Percentiles rank a stretch among this genome's conserved stretches.
Evolutionary conservation across 2,113 vertebrate genomes (phyloP).

Genomic region (Spea bombifrons): DNA sequence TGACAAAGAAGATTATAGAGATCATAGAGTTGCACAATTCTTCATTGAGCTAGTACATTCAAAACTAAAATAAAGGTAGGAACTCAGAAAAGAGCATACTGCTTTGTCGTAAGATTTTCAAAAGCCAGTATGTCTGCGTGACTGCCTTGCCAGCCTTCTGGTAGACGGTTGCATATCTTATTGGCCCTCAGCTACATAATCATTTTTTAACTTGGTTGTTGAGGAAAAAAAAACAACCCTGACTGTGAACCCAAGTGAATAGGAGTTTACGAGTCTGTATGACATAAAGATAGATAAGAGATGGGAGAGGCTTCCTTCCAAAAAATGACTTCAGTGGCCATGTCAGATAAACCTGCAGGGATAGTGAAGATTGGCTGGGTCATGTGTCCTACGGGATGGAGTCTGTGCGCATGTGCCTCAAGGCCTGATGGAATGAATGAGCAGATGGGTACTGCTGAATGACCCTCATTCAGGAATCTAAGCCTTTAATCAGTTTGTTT

Average conservation of each 20-base stretch:
- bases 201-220: neutral
- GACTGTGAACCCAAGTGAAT: neutral
- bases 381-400: neutral
- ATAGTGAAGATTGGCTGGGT: slow-evolving; percentile 12
- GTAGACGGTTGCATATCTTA: neutral
- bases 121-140: no score
- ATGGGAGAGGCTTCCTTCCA: slow-evolving; percentile 30
- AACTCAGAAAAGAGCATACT: no score
- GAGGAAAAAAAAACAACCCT: neutral
- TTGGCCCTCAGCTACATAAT: neutral
- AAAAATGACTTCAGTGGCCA: slow-evolving; percentile 13
- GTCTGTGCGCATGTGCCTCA: neutral
- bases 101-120: no score
- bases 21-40: no score
- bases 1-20: no score
- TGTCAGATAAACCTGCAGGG: slow-evolving; percentile 16
- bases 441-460: no score
- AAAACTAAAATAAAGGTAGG: no score
- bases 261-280: slow-evolving; percentile 13
- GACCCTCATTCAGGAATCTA: no score
- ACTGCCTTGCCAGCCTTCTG: no score
- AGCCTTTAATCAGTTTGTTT: no score
- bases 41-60: no score
- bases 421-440: neutral
- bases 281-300: slow-evolving; percentile 14